phyloP scores from a whole-genome alignment of 2,888 invertebrate species.

The Sympetrum striolatum region DNA sequence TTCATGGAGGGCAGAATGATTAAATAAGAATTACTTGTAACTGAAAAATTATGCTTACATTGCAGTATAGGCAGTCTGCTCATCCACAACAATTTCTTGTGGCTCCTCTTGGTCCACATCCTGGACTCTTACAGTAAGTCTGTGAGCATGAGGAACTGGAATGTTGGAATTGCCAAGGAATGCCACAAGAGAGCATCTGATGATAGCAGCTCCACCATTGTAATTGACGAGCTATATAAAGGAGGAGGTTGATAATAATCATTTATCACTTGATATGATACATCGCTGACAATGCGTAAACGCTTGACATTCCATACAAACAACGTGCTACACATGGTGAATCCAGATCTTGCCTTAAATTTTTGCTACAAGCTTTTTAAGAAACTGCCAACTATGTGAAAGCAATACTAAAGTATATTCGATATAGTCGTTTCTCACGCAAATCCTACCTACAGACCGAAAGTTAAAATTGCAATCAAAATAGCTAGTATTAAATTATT shows the following conservation, averaged over 20 bases:
- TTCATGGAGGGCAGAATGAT: no score
- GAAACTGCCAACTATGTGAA: background rate
- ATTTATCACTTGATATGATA: background rate
- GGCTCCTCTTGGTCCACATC: conserved; percentile 73
- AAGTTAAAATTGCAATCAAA: no score
- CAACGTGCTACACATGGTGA: background rate
- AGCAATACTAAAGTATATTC: background rate
- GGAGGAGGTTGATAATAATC: background rate
- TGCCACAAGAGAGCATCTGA: conserved; percentile 72
- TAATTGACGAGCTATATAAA: conserved; percentile 62
- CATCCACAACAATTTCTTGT: conserved; percentile 66
- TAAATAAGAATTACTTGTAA: no score
- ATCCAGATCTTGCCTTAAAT: no score
- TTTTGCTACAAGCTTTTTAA: background rate
- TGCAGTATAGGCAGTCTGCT: conserved; percentile 68
- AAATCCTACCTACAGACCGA: no score
- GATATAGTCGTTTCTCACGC: no score
- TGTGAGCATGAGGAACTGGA: conserved; percentile 73
- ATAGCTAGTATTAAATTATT: no score
- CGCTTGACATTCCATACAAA: background rate
- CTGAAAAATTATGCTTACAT: no score
- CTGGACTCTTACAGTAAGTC: conserved; percentile 70
- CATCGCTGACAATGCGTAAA: background rate
- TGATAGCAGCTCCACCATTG: conserved; percentile 64
- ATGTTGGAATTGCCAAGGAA: conserved; percentile 64